Conservation (phyloP, 23 tunicate genomes). For the Corella eumyota region DNA sequence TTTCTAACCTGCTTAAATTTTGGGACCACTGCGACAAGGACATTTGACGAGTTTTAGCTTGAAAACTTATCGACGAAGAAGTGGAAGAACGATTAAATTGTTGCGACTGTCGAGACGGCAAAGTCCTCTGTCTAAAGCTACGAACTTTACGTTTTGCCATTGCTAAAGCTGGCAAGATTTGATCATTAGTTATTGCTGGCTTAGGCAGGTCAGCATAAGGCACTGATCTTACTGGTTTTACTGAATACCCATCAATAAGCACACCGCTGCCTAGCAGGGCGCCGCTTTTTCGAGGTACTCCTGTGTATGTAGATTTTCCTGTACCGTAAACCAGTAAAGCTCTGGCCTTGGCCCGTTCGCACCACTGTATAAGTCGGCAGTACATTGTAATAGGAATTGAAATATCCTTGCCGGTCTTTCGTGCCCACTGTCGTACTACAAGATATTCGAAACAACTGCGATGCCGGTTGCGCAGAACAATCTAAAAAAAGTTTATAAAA, state of each 20-base stretch:
- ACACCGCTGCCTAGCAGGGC: conserved; percentile 67
- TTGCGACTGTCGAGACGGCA: too few species aligned
- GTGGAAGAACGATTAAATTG: conserved; percentile 5
- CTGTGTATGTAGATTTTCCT: conserved; percentile 60
- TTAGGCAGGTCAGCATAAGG: conserved; percentile 47
- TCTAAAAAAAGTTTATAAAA: conserved; percentile 20
- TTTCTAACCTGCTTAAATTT: too few species aligned
- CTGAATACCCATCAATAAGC: conserved; percentile 60
- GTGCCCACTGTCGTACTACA: conserved; percentile 90
- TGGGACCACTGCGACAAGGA: too few species aligned
- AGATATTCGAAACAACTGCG: conserved; percentile 69
- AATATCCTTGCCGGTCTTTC: conserved; percentile 55
- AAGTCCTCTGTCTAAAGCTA: neutral
- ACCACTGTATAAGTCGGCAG: conserved; percentile 73
- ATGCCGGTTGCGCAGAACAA: conserved; percentile 53
- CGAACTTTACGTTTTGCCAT: conserved; percentile 17
- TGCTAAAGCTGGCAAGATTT: conserved; percentile 42
- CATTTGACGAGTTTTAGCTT: too few species aligned
- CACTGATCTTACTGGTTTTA: conserved; percentile 56
- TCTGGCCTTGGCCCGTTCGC: conserved; percentile 58
- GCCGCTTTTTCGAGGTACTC: conserved; percentile 47
- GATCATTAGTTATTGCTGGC: conserved; percentile 40
- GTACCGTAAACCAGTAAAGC: conserved; percentile 53
- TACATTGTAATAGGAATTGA: conserved; percentile 49
- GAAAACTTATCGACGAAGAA: too few species aligned